These are phyloP conservation scores for Thermophis baileyi DNA, from an alignment of 2,113 vertebrate genomes.

Conservation along the genomic window DNA sequence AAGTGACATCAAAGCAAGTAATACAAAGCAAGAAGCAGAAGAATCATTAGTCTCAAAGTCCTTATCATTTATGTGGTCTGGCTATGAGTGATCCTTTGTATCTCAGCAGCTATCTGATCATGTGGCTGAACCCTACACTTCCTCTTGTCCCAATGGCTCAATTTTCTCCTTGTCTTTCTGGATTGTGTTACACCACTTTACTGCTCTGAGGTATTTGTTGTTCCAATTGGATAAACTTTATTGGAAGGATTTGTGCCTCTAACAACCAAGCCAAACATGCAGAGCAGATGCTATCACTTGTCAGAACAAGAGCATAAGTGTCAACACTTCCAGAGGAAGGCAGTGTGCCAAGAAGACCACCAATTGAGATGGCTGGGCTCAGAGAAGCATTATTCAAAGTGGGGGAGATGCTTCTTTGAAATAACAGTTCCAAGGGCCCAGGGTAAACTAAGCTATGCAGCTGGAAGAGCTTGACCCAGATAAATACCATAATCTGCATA, in stretches of 20 bases:
- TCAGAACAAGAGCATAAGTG: conserved; percentile 18
- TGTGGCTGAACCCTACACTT: background rate
- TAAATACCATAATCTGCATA: background rate
- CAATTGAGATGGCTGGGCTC: background rate
- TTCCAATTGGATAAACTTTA: conserved; percentile 6
- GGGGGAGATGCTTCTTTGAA: conserved; percentile 11
- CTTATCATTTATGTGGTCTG: accelerated
- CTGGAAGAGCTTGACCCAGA: conserved; percentile 20
- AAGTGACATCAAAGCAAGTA: background rate
- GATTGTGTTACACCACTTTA: background rate
- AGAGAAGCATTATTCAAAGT: conserved; percentile 2
- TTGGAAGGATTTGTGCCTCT: background rate
- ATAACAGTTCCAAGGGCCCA: background rate
- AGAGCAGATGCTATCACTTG: conserved; percentile 21
- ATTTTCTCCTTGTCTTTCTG: background rate
- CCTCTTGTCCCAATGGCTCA: background rate
- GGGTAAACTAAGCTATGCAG: conserved; percentile 15
- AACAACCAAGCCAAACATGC: conserved; percentile 19
- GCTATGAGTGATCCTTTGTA: background rate
- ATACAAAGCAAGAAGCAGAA: background rate
- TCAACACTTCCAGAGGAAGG: conserved; percentile 1
- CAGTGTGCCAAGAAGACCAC: conserved; percentile 24
- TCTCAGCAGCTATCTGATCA: background rate
- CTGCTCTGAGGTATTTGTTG: conserved; percentile 14
- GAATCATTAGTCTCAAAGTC: background rate